A percentile compares a stretch with the other conserved stretches of the same genome.
Conservation (phyloP, 2,797 vertebrate species). For the Muraenolepis orangiensis region DNA sequence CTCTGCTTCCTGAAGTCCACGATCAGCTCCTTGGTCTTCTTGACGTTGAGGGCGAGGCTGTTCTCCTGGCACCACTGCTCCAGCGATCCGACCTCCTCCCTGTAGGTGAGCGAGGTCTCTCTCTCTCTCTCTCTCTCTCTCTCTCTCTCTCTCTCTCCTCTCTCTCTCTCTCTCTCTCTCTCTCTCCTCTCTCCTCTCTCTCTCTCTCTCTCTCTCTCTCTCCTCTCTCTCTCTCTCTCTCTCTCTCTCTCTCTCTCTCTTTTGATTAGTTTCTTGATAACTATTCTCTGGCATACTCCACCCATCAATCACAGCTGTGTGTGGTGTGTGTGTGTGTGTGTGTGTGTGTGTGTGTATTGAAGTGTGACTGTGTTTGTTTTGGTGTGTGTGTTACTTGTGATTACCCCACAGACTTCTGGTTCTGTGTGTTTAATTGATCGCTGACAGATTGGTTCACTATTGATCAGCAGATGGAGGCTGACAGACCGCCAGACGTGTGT, state of each 20-base stretch:
- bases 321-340: conserved; percentile 18
- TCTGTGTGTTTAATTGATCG: conserved; percentile 50
- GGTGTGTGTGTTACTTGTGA: conserved; percentile 27
- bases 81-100: too few species aligned
- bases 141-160: too few species aligned
- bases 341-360: conserved; percentile 26
- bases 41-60: too few species aligned
- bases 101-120: too few species aligned
- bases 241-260: conserved; percentile 35
- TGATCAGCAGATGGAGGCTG: conserved; percentile 56
- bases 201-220: background rate
- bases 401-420: conserved; percentile 39
- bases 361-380: background rate
- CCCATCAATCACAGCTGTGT: conserved; percentile 50
- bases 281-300: conserved; percentile 40
- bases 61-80: too few species aligned
- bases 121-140: background rate
- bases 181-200: too few species aligned
- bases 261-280: conserved; percentile 62
- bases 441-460: conserved; percentile 56
- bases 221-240: conserved; percentile 17
- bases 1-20: too few species aligned
- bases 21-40: too few species aligned
- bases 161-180: too few species aligned
- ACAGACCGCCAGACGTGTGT: conserved; percentile 45